A percentile compares a stretch with the other conserved stretches of the same genome.
These are phyloP conservation scores for Cyrtorhinus lividipennis DNA, from an alignment of 1,140 invertebrate species.

Conservation along the genomic window DNA sequence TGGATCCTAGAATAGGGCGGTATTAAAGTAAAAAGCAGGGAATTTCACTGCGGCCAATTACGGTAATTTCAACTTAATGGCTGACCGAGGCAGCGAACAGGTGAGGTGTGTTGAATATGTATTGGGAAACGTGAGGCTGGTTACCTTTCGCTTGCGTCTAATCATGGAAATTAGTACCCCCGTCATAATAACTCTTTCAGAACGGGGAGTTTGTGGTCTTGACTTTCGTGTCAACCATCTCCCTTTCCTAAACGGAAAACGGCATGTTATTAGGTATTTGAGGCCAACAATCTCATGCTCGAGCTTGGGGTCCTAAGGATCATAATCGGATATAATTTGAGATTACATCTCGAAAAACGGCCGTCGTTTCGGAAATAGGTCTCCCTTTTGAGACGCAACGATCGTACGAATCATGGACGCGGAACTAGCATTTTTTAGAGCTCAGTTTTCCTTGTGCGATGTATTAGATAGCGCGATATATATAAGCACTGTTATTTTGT, in stretches of 20 bases:
- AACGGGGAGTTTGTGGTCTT: background rate
- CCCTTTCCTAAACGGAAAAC: background rate
- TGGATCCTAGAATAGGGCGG: constrained; percentile 1
- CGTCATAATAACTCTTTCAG: background rate
- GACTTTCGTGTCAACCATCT: background rate
- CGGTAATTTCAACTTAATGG: background rate
- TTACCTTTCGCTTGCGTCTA: background rate
- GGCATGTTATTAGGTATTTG: background rate
- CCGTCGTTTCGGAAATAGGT: too few relatives aligned
- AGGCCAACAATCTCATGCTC: background rate
- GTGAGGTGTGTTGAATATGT: background rate
- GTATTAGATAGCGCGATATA: too few relatives aligned
- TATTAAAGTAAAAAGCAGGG: background rate
- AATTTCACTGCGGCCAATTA: background rate
- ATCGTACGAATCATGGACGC: too few relatives aligned
- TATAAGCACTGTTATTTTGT: too few relatives aligned
- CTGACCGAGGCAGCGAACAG: background rate
- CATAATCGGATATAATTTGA: background rate
- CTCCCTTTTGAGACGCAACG: too few relatives aligned
- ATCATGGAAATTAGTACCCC: background rate
- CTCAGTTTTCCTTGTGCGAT: too few relatives aligned
- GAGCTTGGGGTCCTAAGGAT: background rate
- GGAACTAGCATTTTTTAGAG: too few relatives aligned
- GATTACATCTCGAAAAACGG: background rate
- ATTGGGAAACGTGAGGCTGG: background rate